Evolutionary conservation across 2,888 invertebrate genomes (phyloP).

Genomic region (Heliconius ethilla): DNA sequence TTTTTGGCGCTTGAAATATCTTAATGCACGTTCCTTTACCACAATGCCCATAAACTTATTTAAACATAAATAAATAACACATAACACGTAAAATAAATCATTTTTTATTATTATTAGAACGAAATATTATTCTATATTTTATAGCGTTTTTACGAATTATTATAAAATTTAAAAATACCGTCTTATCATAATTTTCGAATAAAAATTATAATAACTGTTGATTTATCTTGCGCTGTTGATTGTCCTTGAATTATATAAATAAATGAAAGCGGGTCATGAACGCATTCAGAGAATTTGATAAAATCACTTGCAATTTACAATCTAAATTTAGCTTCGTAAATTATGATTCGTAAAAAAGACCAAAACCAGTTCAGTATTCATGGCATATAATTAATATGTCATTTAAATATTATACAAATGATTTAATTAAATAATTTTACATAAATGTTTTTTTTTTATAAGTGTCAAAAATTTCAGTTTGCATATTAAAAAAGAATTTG

Average conservation of each 20-base stretch:
- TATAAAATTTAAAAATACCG: not conserved
- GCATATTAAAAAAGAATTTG: not conserved
- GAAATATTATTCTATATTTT: not conserved
- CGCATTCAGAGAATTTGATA: constrained; percentile 54
- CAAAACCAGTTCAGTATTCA: not conserved
- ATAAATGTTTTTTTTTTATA: constrained; percentile 6
- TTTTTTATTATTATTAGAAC: not conserved
- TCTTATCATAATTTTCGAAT: not conserved
- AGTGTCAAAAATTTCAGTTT: not conserved
- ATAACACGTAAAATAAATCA: not conserved
- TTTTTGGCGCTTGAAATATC: constrained; percentile 48
- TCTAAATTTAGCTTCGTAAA: constrained; percentile 23
- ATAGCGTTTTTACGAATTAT: not conserved
- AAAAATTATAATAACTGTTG: constrained; percentile 36
- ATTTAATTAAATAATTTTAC: constrained; percentile 1
- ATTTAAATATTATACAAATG: constrained; percentile 4
- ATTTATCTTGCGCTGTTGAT: constrained; percentile 4
- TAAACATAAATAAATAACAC: not conserved
- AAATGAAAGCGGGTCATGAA: constrained; percentile 55
- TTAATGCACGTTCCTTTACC: not conserved
- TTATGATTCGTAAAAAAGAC: constrained; percentile 1
- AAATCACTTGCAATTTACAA: constrained; percentile 31
- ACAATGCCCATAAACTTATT: not conserved
- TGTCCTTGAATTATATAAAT: constrained; percentile 47
- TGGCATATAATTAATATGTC: not conserved